Conservation (phyloP, 2,797 vertebrate genomes). For the Sylvilagus floridanus region DNA sequence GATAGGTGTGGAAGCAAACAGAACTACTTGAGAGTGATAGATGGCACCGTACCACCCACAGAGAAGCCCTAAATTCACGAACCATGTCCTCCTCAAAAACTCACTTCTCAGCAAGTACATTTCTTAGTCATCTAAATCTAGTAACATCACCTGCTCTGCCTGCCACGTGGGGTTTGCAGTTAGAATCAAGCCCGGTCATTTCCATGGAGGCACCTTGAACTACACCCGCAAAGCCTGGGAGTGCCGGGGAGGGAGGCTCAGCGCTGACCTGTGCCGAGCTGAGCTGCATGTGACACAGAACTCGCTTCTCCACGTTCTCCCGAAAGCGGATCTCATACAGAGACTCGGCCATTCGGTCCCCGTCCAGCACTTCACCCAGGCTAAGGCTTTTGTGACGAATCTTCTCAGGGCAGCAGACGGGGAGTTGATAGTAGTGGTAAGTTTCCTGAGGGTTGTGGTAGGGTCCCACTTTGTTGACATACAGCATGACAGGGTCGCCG, state of each 20-base stretch:
- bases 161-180: neutral
- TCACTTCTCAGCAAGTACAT: constrained; percentile 30
- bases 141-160: constrained; percentile 13
- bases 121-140: constrained; percentile 13
- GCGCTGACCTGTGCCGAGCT: constrained; percentile 82
- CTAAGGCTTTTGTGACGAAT: constrained; percentile 95
- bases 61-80: constrained; percentile 35
- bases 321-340: constrained; percentile 93
- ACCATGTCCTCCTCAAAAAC: constrained; percentile 32
- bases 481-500: constrained; percentile 92
- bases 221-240: neutral
- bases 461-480: constrained; percentile 97
- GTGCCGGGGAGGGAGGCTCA: neutral
- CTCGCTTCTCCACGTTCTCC: constrained; percentile 90
- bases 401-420: constrained; percentile 94
- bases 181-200: constrained; percentile 11
- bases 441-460: constrained; percentile 98
- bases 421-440: constrained; percentile 96
- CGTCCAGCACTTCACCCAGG: constrained; percentile 95
- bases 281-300: constrained; percentile 92
- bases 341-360: constrained; percentile 96
- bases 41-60: neutral
- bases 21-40: neutral
- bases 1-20: neutral
- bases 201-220: constrained; percentile 13